Evolutionary conservation across 2,113 vertebrate species (phyloP).

Genomic region (Corythoichthys haematopterus): DNA sequence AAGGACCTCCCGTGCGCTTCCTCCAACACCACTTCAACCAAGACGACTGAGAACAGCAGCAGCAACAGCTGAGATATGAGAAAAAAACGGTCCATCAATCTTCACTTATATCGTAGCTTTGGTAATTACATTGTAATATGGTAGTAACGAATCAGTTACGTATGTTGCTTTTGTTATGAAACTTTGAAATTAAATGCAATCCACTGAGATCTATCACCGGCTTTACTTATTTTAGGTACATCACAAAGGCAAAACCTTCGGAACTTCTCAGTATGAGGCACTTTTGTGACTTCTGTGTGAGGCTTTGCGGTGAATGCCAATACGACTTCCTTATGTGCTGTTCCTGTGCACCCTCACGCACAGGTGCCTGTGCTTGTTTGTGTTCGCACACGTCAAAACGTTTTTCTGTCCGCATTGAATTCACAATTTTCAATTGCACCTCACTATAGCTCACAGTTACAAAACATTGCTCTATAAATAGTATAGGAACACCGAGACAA

Average conservation of each 20-base stretch:
- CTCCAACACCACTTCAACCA: conserved; percentile 47
- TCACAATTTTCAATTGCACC: too few species aligned
- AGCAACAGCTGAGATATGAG: conserved; percentile 72
- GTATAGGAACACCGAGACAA: too few species aligned
- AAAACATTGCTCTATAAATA: too few species aligned
- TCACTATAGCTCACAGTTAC: too few species aligned
- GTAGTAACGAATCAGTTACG: too few species aligned
- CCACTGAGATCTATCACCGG: not conserved
- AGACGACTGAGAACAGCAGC: conserved; percentile 70
- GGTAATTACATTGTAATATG: not conserved
- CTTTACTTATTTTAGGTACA: not conserved
- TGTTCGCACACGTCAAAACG: conserved; percentile 1
- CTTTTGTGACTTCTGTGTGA: conserved; percentile 24
- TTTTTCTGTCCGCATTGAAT: too few species aligned
- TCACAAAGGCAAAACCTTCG: not conserved
- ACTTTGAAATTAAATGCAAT: not conserved
- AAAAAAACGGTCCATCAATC: not conserved
- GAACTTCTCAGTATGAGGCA: not conserved
- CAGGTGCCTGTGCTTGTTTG: conserved; percentile 2
- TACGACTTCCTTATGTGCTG: conserved; percentile 60
- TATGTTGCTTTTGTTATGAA: not conserved
- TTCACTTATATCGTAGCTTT: not conserved
- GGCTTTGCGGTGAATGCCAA: conserved; percentile 15
- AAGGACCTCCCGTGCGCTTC: conserved; percentile 64
- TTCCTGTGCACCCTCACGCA: conserved; percentile 40